phyloP scores from a whole-genome alignment of 2,113 vertebrate genomes.

The Heteronetta atricapilla region DNA sequence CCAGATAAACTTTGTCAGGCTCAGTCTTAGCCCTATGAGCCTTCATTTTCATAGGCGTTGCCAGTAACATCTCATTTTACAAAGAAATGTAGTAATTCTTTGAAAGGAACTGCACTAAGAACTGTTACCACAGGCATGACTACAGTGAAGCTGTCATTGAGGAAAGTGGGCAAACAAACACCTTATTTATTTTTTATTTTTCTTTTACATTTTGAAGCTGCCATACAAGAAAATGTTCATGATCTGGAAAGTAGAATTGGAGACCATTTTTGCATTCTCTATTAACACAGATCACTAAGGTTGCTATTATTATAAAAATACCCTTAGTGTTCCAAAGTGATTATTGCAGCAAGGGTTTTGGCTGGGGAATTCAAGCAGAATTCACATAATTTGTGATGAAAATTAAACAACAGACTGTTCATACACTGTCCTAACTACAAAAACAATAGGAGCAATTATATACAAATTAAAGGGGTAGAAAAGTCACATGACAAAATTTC shows the following conservation, averaged over 20 bases:
- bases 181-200: neutral
- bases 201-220: conserved; percentile 3
- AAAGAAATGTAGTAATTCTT: neutral
- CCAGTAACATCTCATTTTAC: neutral
- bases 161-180: neutral
- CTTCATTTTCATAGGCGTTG: neutral
- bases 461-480: neutral
- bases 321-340: neutral
- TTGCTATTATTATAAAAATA: neutral
- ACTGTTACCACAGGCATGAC: neutral
- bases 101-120: neutral
- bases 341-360: neutral
- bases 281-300: neutral
- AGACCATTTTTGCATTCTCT: neutral
- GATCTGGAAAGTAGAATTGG: neutral
- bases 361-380: neutral
- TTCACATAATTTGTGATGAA: neutral
- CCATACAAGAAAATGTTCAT: neutral
- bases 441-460: neutral
- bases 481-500: neutral
- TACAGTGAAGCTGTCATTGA: neutral
- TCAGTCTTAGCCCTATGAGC: neutral
- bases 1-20: neutral
- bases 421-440: neutral
- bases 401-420: neutral